Conservation (phyloP, 2,113 vertebrate genomes). For the Gavia stellata region DNA sequence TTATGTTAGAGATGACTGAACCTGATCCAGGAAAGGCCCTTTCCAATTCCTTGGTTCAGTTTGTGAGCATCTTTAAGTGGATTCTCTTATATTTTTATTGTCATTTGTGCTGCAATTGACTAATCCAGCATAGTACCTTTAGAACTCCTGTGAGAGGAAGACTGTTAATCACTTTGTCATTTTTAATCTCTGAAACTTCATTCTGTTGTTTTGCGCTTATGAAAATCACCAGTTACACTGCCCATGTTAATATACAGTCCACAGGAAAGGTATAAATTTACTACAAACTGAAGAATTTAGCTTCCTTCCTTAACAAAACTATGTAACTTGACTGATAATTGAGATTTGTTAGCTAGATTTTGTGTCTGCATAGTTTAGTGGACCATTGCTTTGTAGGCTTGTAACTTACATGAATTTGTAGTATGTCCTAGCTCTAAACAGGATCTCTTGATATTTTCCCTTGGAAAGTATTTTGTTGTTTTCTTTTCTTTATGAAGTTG, state of each 20-base stretch:
- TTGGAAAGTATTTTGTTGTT: not conserved
- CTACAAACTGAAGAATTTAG: not conserved
- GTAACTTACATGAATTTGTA: not conserved
- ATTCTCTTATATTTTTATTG: not conserved
- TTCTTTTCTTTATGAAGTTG: not conserved
- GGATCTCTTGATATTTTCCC: not conserved
- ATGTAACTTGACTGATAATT: not conserved
- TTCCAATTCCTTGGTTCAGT: not conserved
- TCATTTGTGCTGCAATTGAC: not conserved
- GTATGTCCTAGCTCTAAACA: not conserved
- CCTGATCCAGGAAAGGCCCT: not conserved
- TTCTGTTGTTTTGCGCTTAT: not conserved
- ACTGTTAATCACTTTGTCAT: not conserved
- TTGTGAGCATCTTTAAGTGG: not conserved
- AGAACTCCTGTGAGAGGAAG: not conserved
- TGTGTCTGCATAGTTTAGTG: not conserved
- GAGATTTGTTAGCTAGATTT: not conserved
- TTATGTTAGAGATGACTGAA: not conserved
- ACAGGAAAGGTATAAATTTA: not conserved
- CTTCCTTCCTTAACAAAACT: not conserved
- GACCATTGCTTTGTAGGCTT: not conserved
- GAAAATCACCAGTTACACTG: not conserved
- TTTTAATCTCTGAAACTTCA: not conserved
- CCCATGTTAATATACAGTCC: not conserved
- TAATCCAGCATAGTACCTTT: not conserved